Base-by-base conservation (phyloP, 2,797 vertebrate species). In the Antennarius maculatus region DNA sequence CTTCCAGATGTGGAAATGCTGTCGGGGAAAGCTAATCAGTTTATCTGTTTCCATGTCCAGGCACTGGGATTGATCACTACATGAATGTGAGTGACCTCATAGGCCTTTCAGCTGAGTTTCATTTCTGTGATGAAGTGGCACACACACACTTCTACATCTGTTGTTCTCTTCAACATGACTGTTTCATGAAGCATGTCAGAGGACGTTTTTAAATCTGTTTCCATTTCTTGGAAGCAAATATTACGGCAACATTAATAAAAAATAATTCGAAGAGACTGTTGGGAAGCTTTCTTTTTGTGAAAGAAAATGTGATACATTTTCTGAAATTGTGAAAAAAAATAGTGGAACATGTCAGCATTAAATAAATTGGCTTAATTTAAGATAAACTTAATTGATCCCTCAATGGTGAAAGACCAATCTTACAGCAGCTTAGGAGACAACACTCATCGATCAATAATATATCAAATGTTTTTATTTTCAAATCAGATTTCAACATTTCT, bases 1-100 rank as follows among this genome's bases (percentile, higher is more conserved):
- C 52, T 66, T 82, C 73, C 83, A 88, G 82, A 86, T 86, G 82
- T 68, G 52, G 39, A 37, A 51, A 68, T 31, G 34, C 46, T 76
- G 73, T 77, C 66, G 49, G 43, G 59, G 62, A 48, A 11, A 23
- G 49, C 63, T 69, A 73, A 83, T 84, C 60, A 68, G 43, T 69
- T 52, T 69, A 61, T 58, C n/a, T 51, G 54, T 5, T 67, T 66
- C 75, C 47, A 29, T 71, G 46, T 77, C 39, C 16, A 66, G 64
- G 54, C 48, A 45, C 43, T 54, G 62, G 51, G 64, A 76, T 80
- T 86, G 69, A 88, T 84, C 71, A 64, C 27, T 57, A 66, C 69
- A 75, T 76, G 79, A 83, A 83, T 83, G 71, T 15, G 45, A 65
- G 62, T 52, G 71, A 76, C 71, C 56, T 66, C 76, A 69, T 17